Percentiles rank a stretch among this genome's conserved stretches.
Evolutionary conservation across 1,140 invertebrate species (phyloP).

Genomic region (Drosophila baimaii): DNA sequence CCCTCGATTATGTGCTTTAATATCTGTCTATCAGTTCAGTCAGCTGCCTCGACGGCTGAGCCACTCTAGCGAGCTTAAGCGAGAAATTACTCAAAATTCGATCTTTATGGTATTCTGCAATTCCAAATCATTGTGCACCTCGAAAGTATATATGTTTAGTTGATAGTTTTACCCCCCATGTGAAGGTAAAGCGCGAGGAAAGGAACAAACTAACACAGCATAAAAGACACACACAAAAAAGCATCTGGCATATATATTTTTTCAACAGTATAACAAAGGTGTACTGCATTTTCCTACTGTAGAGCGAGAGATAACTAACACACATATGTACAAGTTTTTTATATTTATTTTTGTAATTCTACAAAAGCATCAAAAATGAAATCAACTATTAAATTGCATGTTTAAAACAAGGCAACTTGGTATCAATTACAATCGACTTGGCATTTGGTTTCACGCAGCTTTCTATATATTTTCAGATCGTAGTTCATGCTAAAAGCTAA

Average conservation of each 20-base stretch:
- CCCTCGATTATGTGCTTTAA: conserved; percentile 44
- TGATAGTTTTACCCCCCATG: conserved; percentile 34
- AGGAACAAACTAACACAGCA: conserved; percentile 31
- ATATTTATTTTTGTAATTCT: conserved; percentile 82
- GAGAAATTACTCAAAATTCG: conserved; percentile 28
- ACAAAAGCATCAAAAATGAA: conserved; percentile 59
- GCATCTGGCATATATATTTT: conserved; percentile 65
- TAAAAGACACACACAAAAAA: conserved; percentile 57
- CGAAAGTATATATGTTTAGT: conserved; percentile 28
- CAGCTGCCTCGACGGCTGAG: conserved; percentile 42
- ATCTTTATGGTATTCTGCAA: conserved; percentile 38
- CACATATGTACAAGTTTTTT: conserved; percentile 81
- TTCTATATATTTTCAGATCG: conserved; percentile 2
- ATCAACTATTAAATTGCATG: conserved; percentile 75
- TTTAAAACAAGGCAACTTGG: conserved; percentile 41
- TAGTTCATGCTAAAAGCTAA: too few relatives aligned
- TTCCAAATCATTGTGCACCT: conserved; percentile 34
- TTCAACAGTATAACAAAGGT: conserved; percentile 54
- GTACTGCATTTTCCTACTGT: conserved; percentile 75
- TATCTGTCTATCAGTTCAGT: conserved; percentile 39
- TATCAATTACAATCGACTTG: conserved; percentile 11
- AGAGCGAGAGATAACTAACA: conserved; percentile 70
- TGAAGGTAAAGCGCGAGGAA: conserved; percentile 10
- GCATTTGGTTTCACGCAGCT: conserved; percentile 11
- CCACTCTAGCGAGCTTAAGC: conserved; percentile 50